Evolutionary conservation across 2,888 invertebrate species (phyloP).

Genomic region (Cheiracanthium punctorium): DNA sequence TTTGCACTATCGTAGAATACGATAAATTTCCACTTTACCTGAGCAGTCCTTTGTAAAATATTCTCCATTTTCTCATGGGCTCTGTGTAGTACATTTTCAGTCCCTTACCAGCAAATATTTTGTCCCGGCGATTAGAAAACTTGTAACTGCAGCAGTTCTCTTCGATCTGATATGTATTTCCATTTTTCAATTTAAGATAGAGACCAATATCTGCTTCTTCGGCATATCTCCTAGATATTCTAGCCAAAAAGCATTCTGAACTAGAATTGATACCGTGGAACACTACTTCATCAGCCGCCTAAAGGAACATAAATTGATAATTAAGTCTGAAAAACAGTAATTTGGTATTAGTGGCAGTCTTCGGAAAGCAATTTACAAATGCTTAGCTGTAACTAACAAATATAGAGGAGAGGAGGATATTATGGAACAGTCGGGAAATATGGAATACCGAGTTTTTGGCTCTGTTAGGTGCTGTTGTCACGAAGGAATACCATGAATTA

Average conservation of each 20-base stretch:
- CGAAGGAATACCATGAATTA: too few species aligned
- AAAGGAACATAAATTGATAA: background rate
- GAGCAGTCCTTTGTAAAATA: conserved; percentile 60
- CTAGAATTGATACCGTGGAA: conserved; percentile 53
- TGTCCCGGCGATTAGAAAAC: conserved; percentile 20
- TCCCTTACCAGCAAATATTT: conserved; percentile 37
- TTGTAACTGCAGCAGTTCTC: background rate
- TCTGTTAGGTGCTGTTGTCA: too few species aligned
- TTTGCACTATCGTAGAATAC: too few species aligned
- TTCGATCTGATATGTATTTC: conserved; percentile 24
- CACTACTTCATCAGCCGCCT: conserved; percentile 45
- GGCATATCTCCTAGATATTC: background rate
- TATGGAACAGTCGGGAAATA: too few species aligned
- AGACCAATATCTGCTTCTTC: conserved; percentile 32
- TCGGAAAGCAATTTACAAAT: too few species aligned
- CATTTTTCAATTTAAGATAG: conserved; percentile 33
- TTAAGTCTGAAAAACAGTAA: too few species aligned
- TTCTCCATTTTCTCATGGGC: conserved; percentile 64
- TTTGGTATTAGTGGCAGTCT: too few species aligned
- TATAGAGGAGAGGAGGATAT: too few species aligned
- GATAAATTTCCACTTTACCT: too few species aligned
- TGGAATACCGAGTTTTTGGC: too few species aligned
- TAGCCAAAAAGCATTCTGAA: conserved; percentile 25
- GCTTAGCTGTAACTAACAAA: too few species aligned
- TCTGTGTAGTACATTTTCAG: conserved; percentile 36